A percentile compares a stretch with the other conserved stretches of the same genome.
These are phyloP conservation scores for Noctilio leporinus DNA, from an alignment of 2,113 vertebrate species.

Conservation along the genomic window DNA sequence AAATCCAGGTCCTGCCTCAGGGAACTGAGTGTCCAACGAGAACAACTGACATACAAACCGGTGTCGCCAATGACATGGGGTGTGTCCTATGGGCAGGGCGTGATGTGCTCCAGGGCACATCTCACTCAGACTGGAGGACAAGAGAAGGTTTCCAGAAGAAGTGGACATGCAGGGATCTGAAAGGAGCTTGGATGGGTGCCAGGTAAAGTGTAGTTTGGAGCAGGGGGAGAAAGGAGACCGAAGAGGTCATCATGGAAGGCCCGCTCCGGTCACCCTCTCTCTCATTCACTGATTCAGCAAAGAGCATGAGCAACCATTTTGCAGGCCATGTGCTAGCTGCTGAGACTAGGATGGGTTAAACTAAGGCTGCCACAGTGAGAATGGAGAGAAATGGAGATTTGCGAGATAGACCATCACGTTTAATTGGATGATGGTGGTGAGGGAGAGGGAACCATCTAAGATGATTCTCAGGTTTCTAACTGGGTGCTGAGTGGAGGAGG, in stretches of 20 bases:
- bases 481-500: neutral
- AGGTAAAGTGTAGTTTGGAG: neutral
- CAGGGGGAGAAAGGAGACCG: neutral
- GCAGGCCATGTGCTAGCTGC: neutral
- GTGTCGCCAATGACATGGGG: accelerated
- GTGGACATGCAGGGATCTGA: accelerated
- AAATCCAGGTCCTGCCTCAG: neutral
- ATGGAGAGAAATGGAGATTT: neutral
- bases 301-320: neutral
- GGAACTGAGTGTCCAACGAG: neutral
- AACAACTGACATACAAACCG: accelerated
- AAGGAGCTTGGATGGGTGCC: neutral
- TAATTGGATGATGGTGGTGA: neutral
- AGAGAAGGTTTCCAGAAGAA: neutral
- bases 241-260: neutral
- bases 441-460: neutral
- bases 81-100: accelerated
- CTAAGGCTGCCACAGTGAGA: too few relatives aligned
- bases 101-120: neutral
- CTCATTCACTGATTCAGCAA: neutral
- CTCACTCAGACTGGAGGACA: neutral
- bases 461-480: neutral
- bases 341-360: neutral
- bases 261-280: neutral
- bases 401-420: neutral